Conservation (phyloP, 2,797 vertebrate genomes). For the Macropodus opercularis region DNA sequence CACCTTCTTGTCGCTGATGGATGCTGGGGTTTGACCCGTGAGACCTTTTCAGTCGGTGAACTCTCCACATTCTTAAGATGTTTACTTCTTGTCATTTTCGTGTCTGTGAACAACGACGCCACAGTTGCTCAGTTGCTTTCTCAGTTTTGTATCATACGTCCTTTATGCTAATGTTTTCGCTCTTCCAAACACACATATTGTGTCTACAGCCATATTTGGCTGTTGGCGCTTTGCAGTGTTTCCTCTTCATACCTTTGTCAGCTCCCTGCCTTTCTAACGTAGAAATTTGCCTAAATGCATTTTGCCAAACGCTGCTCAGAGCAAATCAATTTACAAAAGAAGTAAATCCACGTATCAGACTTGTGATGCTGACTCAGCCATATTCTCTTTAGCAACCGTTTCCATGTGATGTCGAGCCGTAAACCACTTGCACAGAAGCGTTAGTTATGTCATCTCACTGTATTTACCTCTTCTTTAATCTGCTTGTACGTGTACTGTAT, state of each 20-base stretch:
- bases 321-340: constrained; percentile 47
- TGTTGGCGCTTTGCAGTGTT: constrained; percentile 32
- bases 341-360: constrained; percentile 57
- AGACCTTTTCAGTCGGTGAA: constrained; percentile 16
- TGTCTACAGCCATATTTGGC: constrained; percentile 54
- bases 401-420: constrained; percentile 29
- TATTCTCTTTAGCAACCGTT: constrained; percentile 48
- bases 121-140: constrained; percentile 42
- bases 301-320: constrained; percentile 53
- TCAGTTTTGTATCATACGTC: constrained; percentile 49
- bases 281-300: constrained; percentile 53
- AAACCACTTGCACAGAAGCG: constrained; percentile 48
- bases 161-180: constrained; percentile 47
- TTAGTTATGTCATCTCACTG: constrained; percentile 37
- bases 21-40: constrained; percentile 61
- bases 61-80: constrained; percentile 17
- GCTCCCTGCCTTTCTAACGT: constrained; percentile 31
- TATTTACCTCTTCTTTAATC: constrained; percentile 56
- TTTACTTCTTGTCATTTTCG: constrained; percentile 28
- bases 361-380: constrained; percentile 55
- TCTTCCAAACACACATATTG: constrained; percentile 66
- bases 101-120: constrained; percentile 45
- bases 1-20: constrained; percentile 61
- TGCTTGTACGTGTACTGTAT: constrained; percentile 32
- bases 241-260: constrained; percentile 10